Conservation (phyloP, 53 echinoderm and acorn worm species). For the Luidia sarsii region DNA sequence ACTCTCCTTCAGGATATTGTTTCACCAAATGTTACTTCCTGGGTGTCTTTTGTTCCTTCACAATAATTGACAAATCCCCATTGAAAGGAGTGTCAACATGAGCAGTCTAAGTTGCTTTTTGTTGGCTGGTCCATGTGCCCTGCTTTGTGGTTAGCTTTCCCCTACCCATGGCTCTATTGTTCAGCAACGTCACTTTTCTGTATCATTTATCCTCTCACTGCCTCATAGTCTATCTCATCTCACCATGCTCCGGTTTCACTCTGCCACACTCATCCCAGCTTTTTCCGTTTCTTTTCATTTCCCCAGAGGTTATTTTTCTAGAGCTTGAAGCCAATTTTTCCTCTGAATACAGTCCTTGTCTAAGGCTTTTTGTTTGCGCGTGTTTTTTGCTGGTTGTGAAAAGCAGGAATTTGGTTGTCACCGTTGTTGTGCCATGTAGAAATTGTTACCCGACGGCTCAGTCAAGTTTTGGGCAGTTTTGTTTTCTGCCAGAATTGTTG, state of each 20-base stretch:
- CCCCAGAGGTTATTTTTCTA: slow-evolving; percentile 26
- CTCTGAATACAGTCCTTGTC: no score
- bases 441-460: no score
- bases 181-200: slow-evolving; percentile 21
- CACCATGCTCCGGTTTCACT: slow-evolving; percentile 20
- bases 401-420: no score
- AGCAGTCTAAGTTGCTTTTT: slow-evolving; percentile 4
- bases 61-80: slow-evolving; percentile 60
- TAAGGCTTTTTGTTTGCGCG: no score
- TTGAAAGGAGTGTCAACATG: slow-evolving; percentile 37
- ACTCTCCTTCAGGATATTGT: slow-evolving; percentile 51
- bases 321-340: slow-evolving; percentile 26
- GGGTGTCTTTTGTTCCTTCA: slow-evolving; percentile 21
- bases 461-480: no score
- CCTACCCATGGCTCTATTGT: slow-evolving; percentile 17
- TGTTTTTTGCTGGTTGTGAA: no score
- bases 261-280: neutral
- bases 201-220: neutral
- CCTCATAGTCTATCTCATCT: neutral
- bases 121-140: neutral
- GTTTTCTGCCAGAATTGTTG: no score
- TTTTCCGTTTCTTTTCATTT: neutral
- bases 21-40: slow-evolving; percentile 58
- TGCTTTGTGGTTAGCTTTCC: neutral
- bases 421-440: no score